These are phyloP conservation scores for Galeopsomyia nigrocyanea DNA, from an alignment of 2,888 invertebrate species.

Conservation along the genomic window DNA sequence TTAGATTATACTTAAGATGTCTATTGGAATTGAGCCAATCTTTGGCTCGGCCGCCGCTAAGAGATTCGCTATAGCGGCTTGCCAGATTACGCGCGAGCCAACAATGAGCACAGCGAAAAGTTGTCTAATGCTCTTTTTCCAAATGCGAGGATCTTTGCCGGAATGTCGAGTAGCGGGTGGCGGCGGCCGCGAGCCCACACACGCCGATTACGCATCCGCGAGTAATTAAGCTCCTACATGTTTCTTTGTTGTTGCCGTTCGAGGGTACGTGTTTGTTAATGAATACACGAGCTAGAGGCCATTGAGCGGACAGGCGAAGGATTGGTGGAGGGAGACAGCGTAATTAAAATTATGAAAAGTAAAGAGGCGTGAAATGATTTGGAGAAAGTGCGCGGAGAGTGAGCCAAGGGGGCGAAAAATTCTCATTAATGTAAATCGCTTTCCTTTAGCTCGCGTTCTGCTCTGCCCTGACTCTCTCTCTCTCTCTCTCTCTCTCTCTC, in stretches of 20 bases:
- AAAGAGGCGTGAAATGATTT: slow-evolving; percentile 5
- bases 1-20: slow-evolving; percentile 63
- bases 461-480: too few relatives aligned
- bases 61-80: slow-evolving; percentile 45
- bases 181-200: neutral
- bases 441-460: slow-evolving; percentile 8
- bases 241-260: neutral
- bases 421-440: slow-evolving; percentile 29
- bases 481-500: too few relatives aligned
- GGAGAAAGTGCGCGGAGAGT: neutral
- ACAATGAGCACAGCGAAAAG: slow-evolving; percentile 60
- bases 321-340: too few relatives aligned
- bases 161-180: neutral
- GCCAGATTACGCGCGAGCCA: slow-evolving; percentile 58
- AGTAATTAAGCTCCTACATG: neutral
- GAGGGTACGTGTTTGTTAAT: too few relatives aligned
- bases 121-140: slow-evolving; percentile 36
- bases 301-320: too few relatives aligned
- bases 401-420: slow-evolving; percentile 11
- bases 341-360: too few relatives aligned
- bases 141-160: neutral
- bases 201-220: neutral
- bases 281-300: too few relatives aligned
- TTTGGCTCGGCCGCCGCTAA: slow-evolving; percentile 47
- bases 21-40: slow-evolving; percentile 61